Evolutionary conservation across 2,113 vertebrate species (phyloP), one percentile per base, ranked within the genome.

Genomic region (Lanius ludovicianus): DNA sequence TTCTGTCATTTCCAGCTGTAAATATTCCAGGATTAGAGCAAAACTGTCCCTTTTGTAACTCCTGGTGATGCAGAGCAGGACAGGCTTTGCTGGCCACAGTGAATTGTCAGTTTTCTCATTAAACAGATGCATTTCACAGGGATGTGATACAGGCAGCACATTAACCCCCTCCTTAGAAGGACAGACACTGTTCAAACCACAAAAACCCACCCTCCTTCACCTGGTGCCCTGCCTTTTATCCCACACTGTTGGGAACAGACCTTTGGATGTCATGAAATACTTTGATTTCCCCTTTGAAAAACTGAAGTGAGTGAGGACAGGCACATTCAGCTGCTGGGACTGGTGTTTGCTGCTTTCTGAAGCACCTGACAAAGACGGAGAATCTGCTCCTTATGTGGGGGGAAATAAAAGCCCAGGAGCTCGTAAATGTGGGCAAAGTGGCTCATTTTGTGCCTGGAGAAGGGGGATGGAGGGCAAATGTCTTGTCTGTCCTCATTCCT

Each of bases 401-500:
- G 57, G 11, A 10, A 27, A 31, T 22, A 49, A 84, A 82, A 83
- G 9, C 50, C 7, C 68, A 13, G 37, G 41, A 69, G 19, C 24
- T 44, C 37, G 6, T 10, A 63, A 76, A 41, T 9, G 39, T 33
- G 76, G 28, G 30, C 33, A 13, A 74, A 93, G 37, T 27, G 70
- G 18, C 50, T 93, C 9, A 3, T 69, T 73, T 56, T 27, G 18
- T 82, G 85, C 37, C 23, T 30, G 52, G 13, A 41, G 47, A 64
- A 55, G 42, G 28, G 18, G 42, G 31, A 37, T 2, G 3, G 53
- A 62, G 30, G 42, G 8, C 4, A 1, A 0, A 1, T 15, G 11
- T 28, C 17, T 49, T 31, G 31, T 57, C 53, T 23, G 2, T 24
- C 15, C 25, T 42, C 10, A 6, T 9, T 14, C 56, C 37, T 25